Base-by-base conservation (phyloP, 2,113 vertebrate species). In the Phalacrocorax aristotelis region DNA sequence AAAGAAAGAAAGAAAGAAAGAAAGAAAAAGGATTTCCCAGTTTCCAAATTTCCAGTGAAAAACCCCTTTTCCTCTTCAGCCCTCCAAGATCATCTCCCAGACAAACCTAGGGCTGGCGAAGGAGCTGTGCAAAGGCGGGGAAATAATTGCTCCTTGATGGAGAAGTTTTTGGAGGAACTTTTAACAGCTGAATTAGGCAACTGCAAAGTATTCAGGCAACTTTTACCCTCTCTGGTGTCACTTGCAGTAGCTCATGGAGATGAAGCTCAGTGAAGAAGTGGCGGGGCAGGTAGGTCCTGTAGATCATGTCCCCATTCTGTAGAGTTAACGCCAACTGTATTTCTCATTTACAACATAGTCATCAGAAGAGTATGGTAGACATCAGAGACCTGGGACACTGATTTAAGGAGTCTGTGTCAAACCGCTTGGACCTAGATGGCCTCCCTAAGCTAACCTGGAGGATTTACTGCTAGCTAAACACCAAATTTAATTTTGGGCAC, bases 291-390 rank as follows among this genome's bases (percentile, higher is more conserved):
- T 62, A 58, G 69, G 68, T 91, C 83, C 71, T 77, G 84, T 95
- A 96, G 87, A 94, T 87, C 93, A 93, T 69, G 65, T 96, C 84
- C 81, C 61, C 65, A 16, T 96, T 93, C 86, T 54, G 86, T 42
- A 80, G 84, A 93, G 70, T 87, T 91, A 95, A 96, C 15, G 20
- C 90, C 58, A 83, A 77, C 88, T 58, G 30, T 95, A 94, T 97
- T 97, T 97, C 95, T 95, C 97, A 96, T 97, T 98, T 97, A 97
- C 95, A 96, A 74, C 89, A 95, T 95, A 93, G 97, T 95, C 88
- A 97, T 96, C 94, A 87, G 86, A 91, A 95, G 70, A 80, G 82
- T 83, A 58, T 25, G 75, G 92, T 94, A 83, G 68, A 52, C 4
- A 55, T 86, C 97, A 96, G 80, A 48, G 66, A 49, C 75, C 71